A percentile compares a stretch with the other conserved stretches of the same genome.
phyloP scores from a whole-genome alignment of 1,140 invertebrate genomes.

The Drosophila nikananu region DNA sequence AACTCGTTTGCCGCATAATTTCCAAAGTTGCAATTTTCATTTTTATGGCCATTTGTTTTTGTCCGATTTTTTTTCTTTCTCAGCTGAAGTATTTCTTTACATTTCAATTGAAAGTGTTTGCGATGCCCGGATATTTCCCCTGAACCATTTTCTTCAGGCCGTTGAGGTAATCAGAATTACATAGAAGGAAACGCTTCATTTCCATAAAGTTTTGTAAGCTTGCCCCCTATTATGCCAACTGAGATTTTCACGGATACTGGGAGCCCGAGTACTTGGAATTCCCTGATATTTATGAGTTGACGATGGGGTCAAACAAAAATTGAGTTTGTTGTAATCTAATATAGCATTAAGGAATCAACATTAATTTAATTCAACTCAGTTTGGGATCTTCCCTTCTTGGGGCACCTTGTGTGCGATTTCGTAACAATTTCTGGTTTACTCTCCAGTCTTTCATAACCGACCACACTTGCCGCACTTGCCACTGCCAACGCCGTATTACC shows the following conservation, averaged over 20 bases:
- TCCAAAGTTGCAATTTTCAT: slow-evolving; percentile 74
- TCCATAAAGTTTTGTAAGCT: slow-evolving; percentile 16
- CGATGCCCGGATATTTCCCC: slow-evolving; percentile 3
- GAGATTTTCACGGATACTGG: no score
- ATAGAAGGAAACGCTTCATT: slow-evolving; percentile 26
- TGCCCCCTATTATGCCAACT: background rate
- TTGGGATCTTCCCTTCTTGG: background rate
- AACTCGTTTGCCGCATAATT: slow-evolving; percentile 73
- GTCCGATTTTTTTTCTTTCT: slow-evolving; percentile 6
- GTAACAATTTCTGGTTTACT: slow-evolving; percentile 31
- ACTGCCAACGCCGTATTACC: slow-evolving; percentile 15
- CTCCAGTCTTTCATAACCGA: slow-evolving; percentile 43
- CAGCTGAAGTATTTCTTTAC: slow-evolving; percentile 10
- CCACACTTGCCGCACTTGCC: slow-evolving; percentile 43
- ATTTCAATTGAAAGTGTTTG: slow-evolving; percentile 61
- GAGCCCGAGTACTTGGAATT: background rate
- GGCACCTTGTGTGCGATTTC: slow-evolving; percentile 28
- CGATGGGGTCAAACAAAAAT: background rate
- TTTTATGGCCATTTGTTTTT: slow-evolving; percentile 60
- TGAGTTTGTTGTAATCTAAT: background rate
- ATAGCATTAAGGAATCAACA: background rate
- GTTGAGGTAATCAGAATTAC: slow-evolving; percentile 65
- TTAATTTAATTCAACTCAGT: background rate
- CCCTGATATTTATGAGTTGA: background rate
- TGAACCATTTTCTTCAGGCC: slow-evolving; percentile 22